Conservation (phyloP, 2,888 invertebrate genomes). For the Halictus ligatus region DNA sequence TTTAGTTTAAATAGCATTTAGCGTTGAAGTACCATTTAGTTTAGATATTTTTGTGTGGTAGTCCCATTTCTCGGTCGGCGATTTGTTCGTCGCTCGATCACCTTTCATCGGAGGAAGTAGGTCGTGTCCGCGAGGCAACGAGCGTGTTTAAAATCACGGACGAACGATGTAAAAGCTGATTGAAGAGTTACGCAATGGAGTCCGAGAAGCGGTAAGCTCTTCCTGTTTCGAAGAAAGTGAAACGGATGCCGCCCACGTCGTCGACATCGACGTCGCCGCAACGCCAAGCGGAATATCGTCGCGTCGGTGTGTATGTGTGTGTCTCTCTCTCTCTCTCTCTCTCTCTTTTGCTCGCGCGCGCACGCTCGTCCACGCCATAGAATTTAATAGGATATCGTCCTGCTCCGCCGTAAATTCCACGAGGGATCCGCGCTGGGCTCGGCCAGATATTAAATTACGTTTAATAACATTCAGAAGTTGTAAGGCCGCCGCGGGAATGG, state of each 20-base stretch:
- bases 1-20: too few relatives aligned
- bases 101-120: not conserved
- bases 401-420: constrained; percentile 66
- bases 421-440: constrained; percentile 37
- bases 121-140: not conserved
- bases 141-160: constrained; percentile 29
- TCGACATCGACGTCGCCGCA: not conserved
- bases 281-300: not conserved
- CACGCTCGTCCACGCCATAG: constrained; percentile 5
- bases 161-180: constrained; percentile 15
- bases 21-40: too few relatives aligned
- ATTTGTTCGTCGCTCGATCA: not conserved
- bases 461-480: constrained; percentile 68
- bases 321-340: not conserved
- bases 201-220: constrained; percentile 30
- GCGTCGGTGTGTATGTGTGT: not conserved
- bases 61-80: not conserved
- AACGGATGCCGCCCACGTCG: constrained; percentile 61
- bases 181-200: constrained; percentile 40
- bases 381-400: constrained; percentile 60
- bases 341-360: not conserved
- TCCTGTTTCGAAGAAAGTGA: constrained; percentile 61
- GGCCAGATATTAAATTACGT: constrained; percentile 73
- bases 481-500: constrained; percentile 48
- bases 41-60: too few relatives aligned